Evolutionary conservation across 2,888 invertebrate species (phyloP), one percentile per base, ranked within the genome.

Genomic region (Antheraea yamamai): DNA sequence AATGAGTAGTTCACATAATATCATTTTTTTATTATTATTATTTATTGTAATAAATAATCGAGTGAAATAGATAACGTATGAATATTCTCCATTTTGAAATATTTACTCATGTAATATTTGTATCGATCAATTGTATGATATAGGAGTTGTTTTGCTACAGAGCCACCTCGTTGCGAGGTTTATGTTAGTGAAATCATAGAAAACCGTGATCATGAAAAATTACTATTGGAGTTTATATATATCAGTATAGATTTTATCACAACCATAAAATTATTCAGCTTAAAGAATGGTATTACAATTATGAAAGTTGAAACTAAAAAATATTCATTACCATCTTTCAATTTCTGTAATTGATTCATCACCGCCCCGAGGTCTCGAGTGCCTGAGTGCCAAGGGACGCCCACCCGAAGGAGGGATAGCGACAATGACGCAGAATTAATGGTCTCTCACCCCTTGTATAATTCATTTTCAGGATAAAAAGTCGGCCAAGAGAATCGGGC

Each of bases 341-440:
- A 71, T 71, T 51, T 58, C 66, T 71, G 77, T 82, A 84, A 85
- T 85, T 84, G 83, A 85, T 84, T 85, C 82, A 81, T 84, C 83
- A 80, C 79, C 75, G 77, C 77, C 80, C 77, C 75, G 73, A 78
- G 78, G 52, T 75, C 78, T 72, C 47, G 78, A 82, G 81, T 80
- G 80, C 79, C 76, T 78, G 79, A 80, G 79, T 78, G 78, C 76
- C 76, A 75, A 30, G 72, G 73, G 76, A n/a, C 73, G 74, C 77
- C 78, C 78, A 74, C 77, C 35, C 39, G 68, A 73, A 55, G 75
- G 76, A 55, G 64, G 77, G 75, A 77, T 70, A 72, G 68, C 76
- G 80, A 84, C 84, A 85, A 84, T 83, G 85, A 82, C 83, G 80
- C 75, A 76, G 79, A 86, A 88, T 88, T 87, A 88, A 88, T 87